These are phyloP conservation scores for Tetranychus urticae DNA, from an alignment of 1,140 invertebrate genomes.

Conservation along the genomic window DNA sequence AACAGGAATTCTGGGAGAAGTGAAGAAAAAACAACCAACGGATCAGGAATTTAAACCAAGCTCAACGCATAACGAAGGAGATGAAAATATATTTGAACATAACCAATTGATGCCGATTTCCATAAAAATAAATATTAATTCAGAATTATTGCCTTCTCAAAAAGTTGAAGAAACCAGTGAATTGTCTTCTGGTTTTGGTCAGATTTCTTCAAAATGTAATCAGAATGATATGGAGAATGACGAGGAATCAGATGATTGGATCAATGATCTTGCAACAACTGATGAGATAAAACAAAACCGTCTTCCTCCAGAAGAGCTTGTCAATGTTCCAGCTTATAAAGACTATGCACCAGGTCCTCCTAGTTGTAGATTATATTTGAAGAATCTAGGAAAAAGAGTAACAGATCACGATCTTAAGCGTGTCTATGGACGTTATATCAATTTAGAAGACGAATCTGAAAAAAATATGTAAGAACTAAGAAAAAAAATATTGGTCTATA, in stretches of 20 bases:
- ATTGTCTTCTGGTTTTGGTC: neutral
- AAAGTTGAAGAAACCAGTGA: neutral
- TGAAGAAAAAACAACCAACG: neutral
- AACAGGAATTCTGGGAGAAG: neutral
- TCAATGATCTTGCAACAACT: neutral
- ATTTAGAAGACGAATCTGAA: conserved; percentile 22
- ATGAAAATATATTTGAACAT: neutral
- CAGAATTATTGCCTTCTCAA: neutral
- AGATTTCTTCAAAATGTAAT: neutral
- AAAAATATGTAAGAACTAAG: conserved; percentile 20
- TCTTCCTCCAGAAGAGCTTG: neutral
- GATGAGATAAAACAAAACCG: neutral
- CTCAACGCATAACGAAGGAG: neutral
- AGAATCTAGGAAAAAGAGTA: conserved; percentile 65
- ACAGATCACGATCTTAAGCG: conserved; percentile 44
- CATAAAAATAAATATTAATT: neutral
- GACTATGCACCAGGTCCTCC: conserved; percentile 59
- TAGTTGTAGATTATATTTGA: conserved; percentile 63
- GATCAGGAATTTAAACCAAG: neutral
- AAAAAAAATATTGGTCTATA: neutral
- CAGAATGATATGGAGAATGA: neutral
- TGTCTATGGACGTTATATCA: conserved; percentile 40
- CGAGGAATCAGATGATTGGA: neutral
- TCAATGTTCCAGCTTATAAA: conserved; percentile 42
- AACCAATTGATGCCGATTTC: neutral